Base-by-base conservation (phyloP, 2,113 vertebrate species). In the Herpailurus yagouaroundi region DNA sequence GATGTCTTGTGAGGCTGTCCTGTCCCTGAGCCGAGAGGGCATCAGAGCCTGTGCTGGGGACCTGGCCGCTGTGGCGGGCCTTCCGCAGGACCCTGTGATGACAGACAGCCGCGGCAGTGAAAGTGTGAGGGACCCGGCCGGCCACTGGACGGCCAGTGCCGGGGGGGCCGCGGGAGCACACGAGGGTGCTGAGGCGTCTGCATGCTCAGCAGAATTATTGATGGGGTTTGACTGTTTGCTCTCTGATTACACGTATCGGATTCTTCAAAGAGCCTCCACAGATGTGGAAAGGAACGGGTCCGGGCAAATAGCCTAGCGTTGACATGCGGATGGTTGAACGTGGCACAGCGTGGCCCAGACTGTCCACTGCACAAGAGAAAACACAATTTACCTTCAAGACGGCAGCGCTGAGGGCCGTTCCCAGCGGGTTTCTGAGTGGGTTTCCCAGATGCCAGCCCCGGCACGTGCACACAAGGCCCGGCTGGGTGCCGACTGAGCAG, bases 131-230 rank as follows among this genome's bases (percentile, higher is more conserved):
- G 55, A 14, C 6, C 16, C 55, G 4, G 55, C 55, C 16, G 55
- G 50, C 4, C 55, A 5, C 55, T 5, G 55, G 55, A 18, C 55
- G 33, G 3, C 0, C 1, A 1, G 63, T 50, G 29, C 16, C 2
- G 0, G 4, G 69, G 73, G 94, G 91, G 64, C 88, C 11, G 19
- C 1, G 6, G 76, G 81, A 25, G 66, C 45, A 23, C 1, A 33
- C 8, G 33, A n/a, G 4, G 81, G n/a, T 84, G 90, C 97, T 96
- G 57, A 73, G 90, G 96, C 74, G 74, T 77, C 90, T 96, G 89
- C 38, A 2, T 66, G 92, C 97, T 73, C 27, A 3, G 92, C 96
- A 93, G 97, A 90, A 95, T 96, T 91, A 87, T 89, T 97, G n/a
- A 81, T 80, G 94, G 80, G 21, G 31, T 95, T 77, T 92, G 94